Evolutionary conservation across 2,797 vertebrate species (phyloP).

Genomic region (Vespertilio murinus): DNA sequence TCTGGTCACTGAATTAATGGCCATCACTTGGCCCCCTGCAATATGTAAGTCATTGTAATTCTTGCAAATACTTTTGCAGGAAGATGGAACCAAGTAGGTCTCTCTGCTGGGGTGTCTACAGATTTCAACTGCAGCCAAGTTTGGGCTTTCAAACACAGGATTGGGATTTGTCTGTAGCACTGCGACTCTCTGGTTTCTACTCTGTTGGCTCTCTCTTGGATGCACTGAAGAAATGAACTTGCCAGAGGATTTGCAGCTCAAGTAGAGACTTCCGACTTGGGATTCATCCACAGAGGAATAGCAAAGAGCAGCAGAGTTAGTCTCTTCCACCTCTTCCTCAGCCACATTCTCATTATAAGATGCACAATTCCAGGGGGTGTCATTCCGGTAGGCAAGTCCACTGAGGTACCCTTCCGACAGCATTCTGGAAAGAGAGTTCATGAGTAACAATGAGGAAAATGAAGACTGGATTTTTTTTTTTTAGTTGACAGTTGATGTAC

Average conservation of each 20-base stretch:
- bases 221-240: conserved; percentile 76
- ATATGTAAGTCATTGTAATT: conserved; percentile 97
- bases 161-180: conserved; percentile 69
- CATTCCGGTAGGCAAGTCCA: conserved; percentile 80
- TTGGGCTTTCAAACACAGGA: conserved; percentile 69
- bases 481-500: not conserved
- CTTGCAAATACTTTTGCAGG: conserved; percentile 95
- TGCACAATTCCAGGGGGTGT: conserved; percentile 67
- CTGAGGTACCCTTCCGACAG: conserved; percentile 87
- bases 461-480: not conserved
- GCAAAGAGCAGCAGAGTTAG: conserved; percentile 67
- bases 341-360: conserved; percentile 62
- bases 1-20: conserved; percentile 87
- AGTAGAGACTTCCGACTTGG: conserved; percentile 78
- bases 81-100: conserved; percentile 93
- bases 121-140: conserved; percentile 77
- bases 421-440: conserved; percentile 80
- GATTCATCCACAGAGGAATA: conserved; percentile 76
- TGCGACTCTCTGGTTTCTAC: conserved; percentile 72
- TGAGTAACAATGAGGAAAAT: conserved; percentile 52
- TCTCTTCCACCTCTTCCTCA: conserved; percentile 78
- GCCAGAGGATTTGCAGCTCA: conserved; percentile 81
- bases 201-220: conserved; percentile 75
- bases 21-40: conserved; percentile 94
- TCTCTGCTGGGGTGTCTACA: conserved; percentile 83